Base-by-base conservation (phyloP, 2,797 vertebrate species). In the Carduelis carduelis region DNA sequence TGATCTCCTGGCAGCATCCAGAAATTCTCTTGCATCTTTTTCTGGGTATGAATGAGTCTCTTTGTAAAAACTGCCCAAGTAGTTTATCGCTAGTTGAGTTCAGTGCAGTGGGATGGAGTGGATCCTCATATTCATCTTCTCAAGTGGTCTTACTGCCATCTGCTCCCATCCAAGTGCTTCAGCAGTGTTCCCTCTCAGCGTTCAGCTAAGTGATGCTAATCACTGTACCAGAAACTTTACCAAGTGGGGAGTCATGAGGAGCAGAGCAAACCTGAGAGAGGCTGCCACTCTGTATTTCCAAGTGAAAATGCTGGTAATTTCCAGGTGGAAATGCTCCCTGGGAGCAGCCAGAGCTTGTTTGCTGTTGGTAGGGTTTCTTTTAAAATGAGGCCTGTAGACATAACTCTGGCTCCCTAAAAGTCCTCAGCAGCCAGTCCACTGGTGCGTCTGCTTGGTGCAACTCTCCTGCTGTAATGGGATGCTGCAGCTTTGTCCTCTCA, bases 131-230 rank as follows among this genome's bases (percentile, higher is more conserved):
- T 85, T 94, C 81, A 68, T 92, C 93, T 97, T 90, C 57, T 96
- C 66, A 91, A 92, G 87, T 77, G 72, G 82, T 90, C 92, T 87
- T 66, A 19, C 63, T 92, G 85, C 94, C 92, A 87, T 96, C 89
- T 95, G 96, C 81, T 95, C 72, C 63, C 65, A 68, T 52, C 70
- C 78, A 76, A 95, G 84, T 93, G 72, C 70, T 92, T 93, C 83
- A 94, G 83, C 94, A 37, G 2, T 44, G 71, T 90, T 95, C 87
- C 71, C 21, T 87, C 85, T 96, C 78, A 64, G 72, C 1, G 0
- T 94, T 96, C 15, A 6, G 74, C 87, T 91, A 63, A 83, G 85
- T 76, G 92, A 82, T 89, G 82, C 80, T 96, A 80, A 96, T 95
- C 83, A 84, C 59, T 53, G 69, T 86, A 83, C 47, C 91, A 87